Conservation (phyloP, 2,888 invertebrate genomes). For the Iphiclides podalirius region DNA sequence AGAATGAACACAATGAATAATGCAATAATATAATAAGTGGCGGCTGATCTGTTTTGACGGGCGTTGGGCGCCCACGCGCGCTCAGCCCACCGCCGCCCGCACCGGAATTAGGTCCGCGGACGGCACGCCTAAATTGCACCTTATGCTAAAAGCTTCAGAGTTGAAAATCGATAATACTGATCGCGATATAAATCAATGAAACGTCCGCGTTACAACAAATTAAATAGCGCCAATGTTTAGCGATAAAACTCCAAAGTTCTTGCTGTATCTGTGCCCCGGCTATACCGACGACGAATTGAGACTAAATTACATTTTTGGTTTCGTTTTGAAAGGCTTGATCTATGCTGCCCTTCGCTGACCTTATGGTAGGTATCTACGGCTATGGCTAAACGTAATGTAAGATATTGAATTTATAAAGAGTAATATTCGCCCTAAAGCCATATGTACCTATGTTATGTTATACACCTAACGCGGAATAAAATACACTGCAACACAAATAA, state of each 20-base stretch:
- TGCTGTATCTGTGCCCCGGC: background rate
- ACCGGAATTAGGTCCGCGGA: background rate
- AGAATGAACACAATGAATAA: background rate
- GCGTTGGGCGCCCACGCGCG: background rate
- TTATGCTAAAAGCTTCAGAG: background rate
- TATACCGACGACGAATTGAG: background rate
- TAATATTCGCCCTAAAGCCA: no score
- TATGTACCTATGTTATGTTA: no score
- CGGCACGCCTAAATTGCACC: background rate
- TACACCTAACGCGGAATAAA: no score
- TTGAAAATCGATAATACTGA: background rate
- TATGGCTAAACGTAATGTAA: no score
- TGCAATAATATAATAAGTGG: background rate
- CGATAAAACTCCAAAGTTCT: background rate
- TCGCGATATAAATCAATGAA: background rate
- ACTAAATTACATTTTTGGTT: no score
- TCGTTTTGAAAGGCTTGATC: no score
- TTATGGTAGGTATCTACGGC: no score
- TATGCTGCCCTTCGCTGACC: no score
- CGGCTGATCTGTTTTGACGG: background rate
- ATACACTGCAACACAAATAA: no score
- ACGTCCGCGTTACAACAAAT: background rate
- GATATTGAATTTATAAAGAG: no score
- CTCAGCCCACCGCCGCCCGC: background rate
- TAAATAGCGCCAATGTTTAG: background rate